Evolutionary conservation across 2,888 invertebrate genomes (phyloP), one percentile per base, ranked within the genome.

Genomic region (Ceriagrion tenellum): DNA sequence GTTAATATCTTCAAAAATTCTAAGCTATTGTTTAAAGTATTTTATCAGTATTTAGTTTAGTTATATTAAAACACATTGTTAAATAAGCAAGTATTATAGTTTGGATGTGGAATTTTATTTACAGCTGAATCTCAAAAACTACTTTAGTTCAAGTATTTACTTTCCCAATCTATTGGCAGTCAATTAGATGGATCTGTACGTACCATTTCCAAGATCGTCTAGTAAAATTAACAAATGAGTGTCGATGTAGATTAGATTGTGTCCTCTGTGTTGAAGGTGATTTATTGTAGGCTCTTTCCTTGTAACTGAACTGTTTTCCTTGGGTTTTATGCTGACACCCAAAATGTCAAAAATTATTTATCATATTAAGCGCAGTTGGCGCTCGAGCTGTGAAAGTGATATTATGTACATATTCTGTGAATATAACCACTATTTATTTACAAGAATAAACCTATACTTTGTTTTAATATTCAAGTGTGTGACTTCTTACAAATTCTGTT

Each of bases 321-420:
- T 16, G 30, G 35, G 13, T 81, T 30, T 18, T 18, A 16, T 35
- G 35, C 35, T 13, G 35, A 35, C 35, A 35, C 35, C 30, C 1
- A 26, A 35, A 81, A 35, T 81, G 16, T n/a, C n/a, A 23, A 12
- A 30, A 30, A 35, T 81, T 81, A 81, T 81, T 81, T 81, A 35
- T 81, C 35, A n/a, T 35, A 69, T 81, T 35, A 35, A 35, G 81
- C 81, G 81, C 81, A 81, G 35, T 35, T 81, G 55, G 55, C 35
- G 89, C 55, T 8, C 3, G 55, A 89, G 55, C 89, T 47, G 81
- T 89, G 89, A 89, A 55, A 89, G 89, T 89, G 89, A 55, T 47
- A 89, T 89, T 55, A 89, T 89, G 89, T 89, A 89, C 35, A 89
- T 89, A 89, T 89, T 89, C 55, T 89, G 89, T 89, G 89, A 89